phyloP scores from a whole-genome alignment of 2,888 invertebrate species.

The Ceramica pisi region DNA sequence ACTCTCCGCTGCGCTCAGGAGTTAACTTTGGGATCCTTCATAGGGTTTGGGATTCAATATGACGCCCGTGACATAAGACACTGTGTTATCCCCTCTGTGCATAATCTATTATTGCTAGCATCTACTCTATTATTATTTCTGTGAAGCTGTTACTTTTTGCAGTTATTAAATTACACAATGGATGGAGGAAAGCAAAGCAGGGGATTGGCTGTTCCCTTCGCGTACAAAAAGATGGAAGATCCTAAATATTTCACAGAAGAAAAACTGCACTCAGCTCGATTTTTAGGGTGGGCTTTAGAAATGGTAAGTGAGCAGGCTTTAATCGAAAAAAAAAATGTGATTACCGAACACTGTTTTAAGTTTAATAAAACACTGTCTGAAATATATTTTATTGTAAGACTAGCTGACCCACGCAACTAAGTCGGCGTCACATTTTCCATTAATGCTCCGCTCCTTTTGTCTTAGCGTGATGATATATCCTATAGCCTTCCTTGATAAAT shows the following conservation, averaged over 20 bases:
- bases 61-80: too few relatives aligned
- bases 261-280: slow-evolving; percentile 35
- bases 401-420: too few relatives aligned
- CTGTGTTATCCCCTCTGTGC: too few relatives aligned
- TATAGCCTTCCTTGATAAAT: too few relatives aligned
- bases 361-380: not conserved
- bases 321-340: not conserved
- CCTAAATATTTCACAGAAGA: slow-evolving; percentile 44
- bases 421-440: too few relatives aligned
- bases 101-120: too few relatives aligned
- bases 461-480: too few relatives aligned
- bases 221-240: slow-evolving; percentile 42
- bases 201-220: slow-evolving; percentile 31
- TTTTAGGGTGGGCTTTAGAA: slow-evolving; percentile 49
- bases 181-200: slow-evolving; percentile 17
- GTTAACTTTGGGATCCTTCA: too few relatives aligned
- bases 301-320: slow-evolving; percentile 15
- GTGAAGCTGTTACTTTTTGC: slow-evolving; percentile 5
- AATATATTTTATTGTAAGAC: not conserved
- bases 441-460: too few relatives aligned
- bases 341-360: not conserved
- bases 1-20: too few relatives aligned
- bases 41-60: too few relatives aligned
- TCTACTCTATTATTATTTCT: too few relatives aligned
- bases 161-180: slow-evolving; percentile 43